Conservation (phyloP, 2,113 vertebrate species). For the Sebastes fasciatus region DNA sequence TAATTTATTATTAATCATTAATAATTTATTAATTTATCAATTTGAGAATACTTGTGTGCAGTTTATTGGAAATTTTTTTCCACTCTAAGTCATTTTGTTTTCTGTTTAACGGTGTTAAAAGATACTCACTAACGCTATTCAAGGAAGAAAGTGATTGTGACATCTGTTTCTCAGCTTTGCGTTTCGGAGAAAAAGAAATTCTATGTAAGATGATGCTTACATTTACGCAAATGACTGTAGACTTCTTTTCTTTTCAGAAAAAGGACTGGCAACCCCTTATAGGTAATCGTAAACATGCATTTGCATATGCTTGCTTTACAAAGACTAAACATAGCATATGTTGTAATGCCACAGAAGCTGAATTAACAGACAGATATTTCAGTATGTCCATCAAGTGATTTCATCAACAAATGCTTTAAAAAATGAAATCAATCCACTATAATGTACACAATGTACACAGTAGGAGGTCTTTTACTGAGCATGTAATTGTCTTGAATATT, state of each 20-base stretch:
- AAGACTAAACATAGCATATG: neutral
- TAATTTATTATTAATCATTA: neutral
- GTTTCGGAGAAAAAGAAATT: conserved; percentile 25
- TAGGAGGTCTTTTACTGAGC: conserved; percentile 6
- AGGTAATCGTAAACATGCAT: neutral
- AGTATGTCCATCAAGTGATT: neutral
- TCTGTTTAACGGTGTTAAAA: neutral
- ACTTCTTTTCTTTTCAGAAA: neutral
- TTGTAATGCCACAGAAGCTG: neutral
- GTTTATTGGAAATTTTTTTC: neutral
- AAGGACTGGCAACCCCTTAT: accelerated
- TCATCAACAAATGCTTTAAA: neutral
- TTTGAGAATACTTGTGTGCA: neutral
- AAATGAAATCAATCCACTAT: conserved; percentile 14
- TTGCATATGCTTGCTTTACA: neutral
- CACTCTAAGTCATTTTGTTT: neutral
- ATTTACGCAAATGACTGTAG: neutral
- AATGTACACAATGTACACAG: neutral
- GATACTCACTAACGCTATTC: neutral
- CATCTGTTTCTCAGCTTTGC: neutral
- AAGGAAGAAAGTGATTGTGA: neutral
- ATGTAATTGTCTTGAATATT: conserved; percentile 39
- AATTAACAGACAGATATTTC: neutral
- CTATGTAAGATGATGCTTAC: neutral
- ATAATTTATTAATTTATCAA: neutral